phyloP scores from a whole-genome alignment of 2,113 vertebrate genomes.

The Antigone vipio region DNA sequence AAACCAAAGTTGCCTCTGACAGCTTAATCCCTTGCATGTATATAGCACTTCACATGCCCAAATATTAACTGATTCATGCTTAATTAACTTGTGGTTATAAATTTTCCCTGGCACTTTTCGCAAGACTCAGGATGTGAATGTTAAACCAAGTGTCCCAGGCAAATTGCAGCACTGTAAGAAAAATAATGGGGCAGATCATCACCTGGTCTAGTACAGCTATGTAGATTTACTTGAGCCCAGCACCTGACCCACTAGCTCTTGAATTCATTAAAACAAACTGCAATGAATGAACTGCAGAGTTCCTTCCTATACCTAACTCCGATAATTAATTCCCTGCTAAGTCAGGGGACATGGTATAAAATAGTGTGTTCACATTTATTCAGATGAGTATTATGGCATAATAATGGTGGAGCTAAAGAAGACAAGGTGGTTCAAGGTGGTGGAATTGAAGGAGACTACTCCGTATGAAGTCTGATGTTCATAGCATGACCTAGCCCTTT shows the following conservation, averaged over 20 bases:
- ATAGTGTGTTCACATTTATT: not conserved
- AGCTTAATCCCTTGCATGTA: slow-evolving; percentile 57
- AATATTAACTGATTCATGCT: slow-evolving; percentile 61
- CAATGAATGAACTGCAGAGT: slow-evolving; percentile 25
- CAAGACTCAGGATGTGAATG: slow-evolving; percentile 21
- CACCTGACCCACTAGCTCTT: not conserved
- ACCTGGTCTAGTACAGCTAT: not conserved
- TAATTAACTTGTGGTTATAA: slow-evolving; percentile 58
- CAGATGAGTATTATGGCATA: not conserved
- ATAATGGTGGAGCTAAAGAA: not conserved
- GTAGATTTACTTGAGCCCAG: not conserved
- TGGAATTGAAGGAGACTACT: not conserved
- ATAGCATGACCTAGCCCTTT: rapidly evolving
- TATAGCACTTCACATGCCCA: slow-evolving; percentile 53
- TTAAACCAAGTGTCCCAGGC: slow-evolving; percentile 37
- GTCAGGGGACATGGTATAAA: not conserved
- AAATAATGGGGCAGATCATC: slow-evolving; percentile 51
- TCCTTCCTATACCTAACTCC: not conserved
- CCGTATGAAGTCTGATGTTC: not conserved
- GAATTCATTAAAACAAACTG: slow-evolving; percentile 39
- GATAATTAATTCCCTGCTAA: not conserved
- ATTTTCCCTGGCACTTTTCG: slow-evolving; percentile 46
- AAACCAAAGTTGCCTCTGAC: slow-evolving; percentile 28
- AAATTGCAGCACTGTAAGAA: slow-evolving; percentile 30
- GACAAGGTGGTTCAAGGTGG: not conserved